Conservation (phyloP, 2,888 invertebrate species). For the Cheilosia scutellata region DNA sequence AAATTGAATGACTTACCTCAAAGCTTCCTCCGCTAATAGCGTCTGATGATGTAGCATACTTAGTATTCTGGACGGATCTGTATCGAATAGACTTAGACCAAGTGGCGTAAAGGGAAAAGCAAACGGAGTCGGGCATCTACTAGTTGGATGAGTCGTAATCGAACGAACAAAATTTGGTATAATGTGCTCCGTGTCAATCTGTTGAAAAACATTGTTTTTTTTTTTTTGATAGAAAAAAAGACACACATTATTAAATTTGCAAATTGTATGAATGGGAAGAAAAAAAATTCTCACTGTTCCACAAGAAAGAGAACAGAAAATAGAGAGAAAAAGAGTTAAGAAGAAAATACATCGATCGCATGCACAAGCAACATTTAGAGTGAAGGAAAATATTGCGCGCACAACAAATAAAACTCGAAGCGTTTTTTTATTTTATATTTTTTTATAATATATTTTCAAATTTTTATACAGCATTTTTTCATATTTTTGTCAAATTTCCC, state of each 20-base stretch:
- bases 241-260: constrained; percentile 3
- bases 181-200: constrained; percentile 71
- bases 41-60: constrained; percentile 85
- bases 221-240: constrained; percentile 13
- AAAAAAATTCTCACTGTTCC: constrained; percentile 58
- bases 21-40: constrained; percentile 84
- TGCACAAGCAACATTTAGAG: constrained; percentile 75
- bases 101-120: constrained; percentile 86
- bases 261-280: not conserved
- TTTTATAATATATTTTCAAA: constrained; percentile 82
- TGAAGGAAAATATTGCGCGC: constrained; percentile 62
- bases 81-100: constrained; percentile 84
- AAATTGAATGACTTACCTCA: constrained; percentile 79
- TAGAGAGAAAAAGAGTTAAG: constrained; percentile 68
- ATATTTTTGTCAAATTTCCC: constrained; percentile 77
- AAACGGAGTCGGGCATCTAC: constrained; percentile 85
- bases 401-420: constrained; percentile 62
- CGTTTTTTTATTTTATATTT: constrained; percentile 76
- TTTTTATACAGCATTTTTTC: constrained; percentile 82
- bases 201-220: constrained; percentile 16
- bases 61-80: constrained; percentile 85
- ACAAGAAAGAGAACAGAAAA: constrained; percentile 72
- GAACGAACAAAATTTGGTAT: constrained; percentile 77
- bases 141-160: constrained; percentile 76
- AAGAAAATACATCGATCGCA: constrained; percentile 69